Conservation (phyloP, 2,113 vertebrate species). For the Paraplagusia blochii region DNA sequence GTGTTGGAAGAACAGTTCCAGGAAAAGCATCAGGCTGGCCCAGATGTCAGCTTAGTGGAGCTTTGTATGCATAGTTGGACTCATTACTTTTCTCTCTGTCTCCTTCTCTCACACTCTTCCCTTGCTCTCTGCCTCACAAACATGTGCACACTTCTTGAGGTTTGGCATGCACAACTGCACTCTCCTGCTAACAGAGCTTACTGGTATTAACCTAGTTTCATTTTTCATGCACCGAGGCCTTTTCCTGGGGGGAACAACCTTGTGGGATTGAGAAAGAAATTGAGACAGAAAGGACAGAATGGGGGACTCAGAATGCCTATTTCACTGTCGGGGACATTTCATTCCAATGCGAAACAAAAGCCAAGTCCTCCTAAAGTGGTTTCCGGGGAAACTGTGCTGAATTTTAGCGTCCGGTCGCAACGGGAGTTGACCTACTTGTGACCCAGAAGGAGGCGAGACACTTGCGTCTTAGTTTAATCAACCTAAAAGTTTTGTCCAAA, state of each 20-base stretch:
- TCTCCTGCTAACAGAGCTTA: conserved; percentile 73
- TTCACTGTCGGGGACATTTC: conserved; percentile 55
- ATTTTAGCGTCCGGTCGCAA: conserved; percentile 44
- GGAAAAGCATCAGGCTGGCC: conserved; percentile 64
- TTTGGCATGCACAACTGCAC: conserved; percentile 72
- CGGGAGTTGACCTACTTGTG: conserved; percentile 32
- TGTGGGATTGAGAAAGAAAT: conserved; percentile 45
- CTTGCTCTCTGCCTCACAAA: conserved; percentile 26
- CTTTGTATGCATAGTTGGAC: conserved; percentile 65
- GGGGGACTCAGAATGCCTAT: conserved; percentile 43
- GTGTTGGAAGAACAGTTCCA: conserved; percentile 55
- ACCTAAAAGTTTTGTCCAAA: too few relatives aligned
- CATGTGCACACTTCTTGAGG: conserved; percentile 50
- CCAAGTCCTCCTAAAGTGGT: conserved; percentile 40
- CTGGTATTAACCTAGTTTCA: conserved; percentile 77
- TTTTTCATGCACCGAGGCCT: conserved; percentile 60
- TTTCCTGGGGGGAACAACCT: conserved; percentile 57
- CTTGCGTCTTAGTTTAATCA: too few relatives aligned
- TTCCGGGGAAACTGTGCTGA: conserved; percentile 58
- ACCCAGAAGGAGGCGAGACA: neutral
- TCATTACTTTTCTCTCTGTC: conserved; percentile 38
- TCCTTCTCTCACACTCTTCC: conserved; percentile 1
- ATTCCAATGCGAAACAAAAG: conserved; percentile 34
- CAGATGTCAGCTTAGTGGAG: conserved; percentile 68
- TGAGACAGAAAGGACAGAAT: conserved; percentile 37